Conservation (phyloP, 2,888 invertebrate species). For the Boloria euphrosyne region DNA sequence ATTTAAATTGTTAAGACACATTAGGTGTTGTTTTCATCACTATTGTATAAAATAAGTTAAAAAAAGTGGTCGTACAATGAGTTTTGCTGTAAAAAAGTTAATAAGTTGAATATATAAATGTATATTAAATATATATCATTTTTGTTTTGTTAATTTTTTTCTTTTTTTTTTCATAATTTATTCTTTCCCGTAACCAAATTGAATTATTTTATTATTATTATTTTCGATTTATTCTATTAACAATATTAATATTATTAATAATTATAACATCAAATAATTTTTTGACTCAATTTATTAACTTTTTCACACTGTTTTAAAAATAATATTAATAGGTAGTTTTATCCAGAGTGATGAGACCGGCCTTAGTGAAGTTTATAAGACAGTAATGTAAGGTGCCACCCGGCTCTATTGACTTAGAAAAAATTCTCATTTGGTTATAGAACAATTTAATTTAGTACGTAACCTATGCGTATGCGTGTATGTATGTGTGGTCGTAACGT, state of each 20-base stretch:
- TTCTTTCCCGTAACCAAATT: not conserved
- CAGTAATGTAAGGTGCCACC: conserved; percentile 59
- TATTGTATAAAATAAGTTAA: conserved; percentile 4
- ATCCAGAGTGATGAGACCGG: not conserved
- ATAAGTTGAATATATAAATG: not conserved
- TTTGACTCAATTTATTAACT: not conserved
- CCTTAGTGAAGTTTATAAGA: conserved; percentile 11
- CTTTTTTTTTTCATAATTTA: not conserved
- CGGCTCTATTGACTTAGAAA: conserved; percentile 39
- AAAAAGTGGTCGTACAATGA: not conserved
- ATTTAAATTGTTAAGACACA: conserved; percentile 24
- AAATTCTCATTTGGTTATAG: conserved; percentile 25
- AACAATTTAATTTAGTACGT: conserved; percentile 8
- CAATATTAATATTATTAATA: no score
- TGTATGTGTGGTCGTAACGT: conserved; percentile 35
- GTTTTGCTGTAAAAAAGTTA: conserved; percentile 15
- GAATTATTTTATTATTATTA: no score
- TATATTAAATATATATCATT: not conserved
- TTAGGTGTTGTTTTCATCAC: conserved; percentile 6
- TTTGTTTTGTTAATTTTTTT: not conserved
- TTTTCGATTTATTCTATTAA: no score
- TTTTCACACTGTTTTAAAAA: not conserved
- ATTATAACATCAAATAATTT: no score
- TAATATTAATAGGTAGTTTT: not conserved
- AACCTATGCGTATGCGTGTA: conserved; percentile 31